A percentile compares a stretch with the other conserved stretches of the same genome.
Conservation (phyloP, 2,888 invertebrate species). For the Hypomecis punctinalis region DNA sequence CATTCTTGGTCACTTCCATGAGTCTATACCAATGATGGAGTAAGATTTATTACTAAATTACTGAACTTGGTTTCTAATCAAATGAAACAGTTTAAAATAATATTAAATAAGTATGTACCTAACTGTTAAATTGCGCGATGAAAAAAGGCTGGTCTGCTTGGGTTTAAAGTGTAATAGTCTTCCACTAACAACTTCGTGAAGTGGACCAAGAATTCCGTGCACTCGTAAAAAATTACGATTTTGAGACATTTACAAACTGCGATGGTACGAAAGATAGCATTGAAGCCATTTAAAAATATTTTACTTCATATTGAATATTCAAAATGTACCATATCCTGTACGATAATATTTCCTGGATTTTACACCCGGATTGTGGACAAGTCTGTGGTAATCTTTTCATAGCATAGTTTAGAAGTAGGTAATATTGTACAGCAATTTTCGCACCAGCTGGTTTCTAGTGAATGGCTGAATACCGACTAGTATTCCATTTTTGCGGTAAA, state of each 20-base stretch:
- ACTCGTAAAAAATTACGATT: slow-evolving; percentile 22
- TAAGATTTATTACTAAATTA: too few relatives aligned
- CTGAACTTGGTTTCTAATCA: neutral
- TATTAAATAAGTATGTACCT: neutral
- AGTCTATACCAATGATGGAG: too few relatives aligned
- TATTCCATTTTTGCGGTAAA: too few relatives aligned
- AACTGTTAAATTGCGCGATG: neutral
- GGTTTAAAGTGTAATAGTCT: slow-evolving; percentile 5
- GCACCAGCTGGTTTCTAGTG: too few relatives aligned
- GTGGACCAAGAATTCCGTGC: slow-evolving; percentile 6
- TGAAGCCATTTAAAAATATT: neutral
- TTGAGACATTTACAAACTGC: slow-evolving; percentile 10
- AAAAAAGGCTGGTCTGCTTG: neutral
- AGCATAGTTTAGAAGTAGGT: neutral
- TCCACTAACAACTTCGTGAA: slow-evolving; percentile 15
- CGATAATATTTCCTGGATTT: too few relatives aligned
- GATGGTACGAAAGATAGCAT: slow-evolving; percentile 2
- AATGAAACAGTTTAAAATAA: neutral
- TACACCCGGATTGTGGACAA: neutral
- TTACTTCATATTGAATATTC: neutral
- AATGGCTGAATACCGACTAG: too few relatives aligned
- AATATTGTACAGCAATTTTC: too few relatives aligned
- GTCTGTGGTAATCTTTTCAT: neutral
- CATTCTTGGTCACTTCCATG: too few relatives aligned
- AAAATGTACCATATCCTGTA: neutral